Percentiles rank a stretch among this genome's conserved stretches.
Evolutionary conservation across 2,113 vertebrate species (phyloP).

Genomic region (Crotalus helleri): DNA sequence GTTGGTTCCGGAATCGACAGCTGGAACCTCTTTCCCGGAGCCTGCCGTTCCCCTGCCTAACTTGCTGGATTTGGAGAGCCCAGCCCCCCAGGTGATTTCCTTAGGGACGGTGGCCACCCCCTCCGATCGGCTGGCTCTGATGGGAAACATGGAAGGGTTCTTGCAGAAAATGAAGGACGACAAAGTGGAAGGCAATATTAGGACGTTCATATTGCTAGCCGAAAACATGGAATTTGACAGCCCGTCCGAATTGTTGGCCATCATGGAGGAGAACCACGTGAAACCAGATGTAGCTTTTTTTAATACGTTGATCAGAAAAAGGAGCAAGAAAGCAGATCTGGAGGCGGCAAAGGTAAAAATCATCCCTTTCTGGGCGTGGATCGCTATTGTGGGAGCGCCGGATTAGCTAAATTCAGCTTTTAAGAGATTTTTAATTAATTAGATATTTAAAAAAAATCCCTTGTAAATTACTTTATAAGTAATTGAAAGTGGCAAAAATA

Average conservation of each 20-base stretch:
- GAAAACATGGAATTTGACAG: slow-evolving; percentile 74
- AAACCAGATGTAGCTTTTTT: slow-evolving; percentile 84
- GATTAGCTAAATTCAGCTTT: not conserved
- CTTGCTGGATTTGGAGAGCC: slow-evolving; percentile 70
- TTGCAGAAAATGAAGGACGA: slow-evolving; percentile 80
- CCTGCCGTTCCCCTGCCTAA: slow-evolving; percentile 62
- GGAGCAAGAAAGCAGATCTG: slow-evolving; percentile 75
- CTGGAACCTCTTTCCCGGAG: not conserved
- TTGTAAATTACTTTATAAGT: not conserved
- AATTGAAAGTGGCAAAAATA: not conserved
- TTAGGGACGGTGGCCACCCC: slow-evolving; percentile 68
- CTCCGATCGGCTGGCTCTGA: slow-evolving; percentile 77
- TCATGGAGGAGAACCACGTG: slow-evolving; percentile 70
- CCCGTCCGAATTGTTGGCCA: slow-evolving; percentile 71
- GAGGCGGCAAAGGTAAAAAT: slow-evolving; percentile 82
- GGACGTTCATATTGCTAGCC: slow-evolving; percentile 82
- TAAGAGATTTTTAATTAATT: not conserved
- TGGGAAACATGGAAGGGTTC: slow-evolving; percentile 84
- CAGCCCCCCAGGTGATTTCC: slow-evolving; percentile 66
- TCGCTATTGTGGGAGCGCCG: not conserved
- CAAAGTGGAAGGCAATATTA: slow-evolving; percentile 74
- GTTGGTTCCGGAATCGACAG: not conserved
- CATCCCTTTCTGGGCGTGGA: not conserved
- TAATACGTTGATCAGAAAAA: slow-evolving; percentile 82
- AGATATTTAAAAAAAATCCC: not conserved